Conservation (phyloP, 2,113 vertebrate genomes). For the Scolopax mira region DNA sequence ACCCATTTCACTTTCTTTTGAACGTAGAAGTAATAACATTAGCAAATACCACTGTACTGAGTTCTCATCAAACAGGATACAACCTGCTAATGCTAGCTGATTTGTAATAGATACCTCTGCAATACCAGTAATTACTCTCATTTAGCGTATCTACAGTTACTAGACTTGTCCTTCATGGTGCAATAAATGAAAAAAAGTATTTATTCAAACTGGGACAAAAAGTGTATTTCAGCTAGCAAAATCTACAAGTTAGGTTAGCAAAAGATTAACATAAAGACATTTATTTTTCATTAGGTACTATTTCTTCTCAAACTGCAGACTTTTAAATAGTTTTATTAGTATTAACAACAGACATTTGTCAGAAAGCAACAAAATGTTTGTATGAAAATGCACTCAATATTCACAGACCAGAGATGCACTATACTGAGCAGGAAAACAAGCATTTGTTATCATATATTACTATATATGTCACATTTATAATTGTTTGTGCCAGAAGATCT, state of each 20-base stretch:
- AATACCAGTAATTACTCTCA: background rate
- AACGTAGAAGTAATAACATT: background rate
- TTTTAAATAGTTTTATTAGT: background rate
- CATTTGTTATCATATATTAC: background rate
- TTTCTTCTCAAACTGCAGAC: background rate
- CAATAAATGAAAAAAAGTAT: background rate
- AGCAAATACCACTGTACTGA: background rate
- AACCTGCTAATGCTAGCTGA: background rate
- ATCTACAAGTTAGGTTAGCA: background rate
- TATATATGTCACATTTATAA: background rate
- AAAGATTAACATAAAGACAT: background rate
- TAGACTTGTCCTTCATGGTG: background rate
- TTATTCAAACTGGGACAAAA: background rate
- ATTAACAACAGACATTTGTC: background rate
- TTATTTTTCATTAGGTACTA: background rate
- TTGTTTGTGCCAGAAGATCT: background rate
- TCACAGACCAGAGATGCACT: background rate
- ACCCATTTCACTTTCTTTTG: constrained; percentile 10
- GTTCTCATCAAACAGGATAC: background rate
- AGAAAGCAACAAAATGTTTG: background rate
- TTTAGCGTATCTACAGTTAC: background rate
- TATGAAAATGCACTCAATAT: background rate
- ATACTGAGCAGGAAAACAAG: background rate
- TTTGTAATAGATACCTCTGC: background rate
- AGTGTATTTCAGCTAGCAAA: background rate